Evolutionary conservation across 2,113 vertebrate species (phyloP).

Genomic region (Ceuthmochares aereus): DNA sequence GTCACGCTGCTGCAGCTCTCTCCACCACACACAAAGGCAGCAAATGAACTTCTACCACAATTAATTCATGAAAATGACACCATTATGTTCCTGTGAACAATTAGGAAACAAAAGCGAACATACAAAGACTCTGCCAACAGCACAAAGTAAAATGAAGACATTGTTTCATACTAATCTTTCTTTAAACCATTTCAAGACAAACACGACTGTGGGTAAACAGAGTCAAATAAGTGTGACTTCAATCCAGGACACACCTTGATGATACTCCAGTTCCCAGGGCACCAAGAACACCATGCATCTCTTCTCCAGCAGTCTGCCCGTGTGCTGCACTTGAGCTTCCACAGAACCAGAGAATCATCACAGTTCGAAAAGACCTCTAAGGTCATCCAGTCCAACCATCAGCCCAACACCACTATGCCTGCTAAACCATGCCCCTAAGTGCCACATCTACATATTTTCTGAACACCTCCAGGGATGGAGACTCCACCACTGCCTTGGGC

Average conservation of each 20-base stretch:
- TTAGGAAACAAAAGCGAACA: not conserved
- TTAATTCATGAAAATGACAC: not conserved
- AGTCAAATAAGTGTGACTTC: not conserved
- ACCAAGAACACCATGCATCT: not conserved
- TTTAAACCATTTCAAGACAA: not conserved
- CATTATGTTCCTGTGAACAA: slow-evolving; percentile 1
- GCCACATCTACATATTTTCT: no score
- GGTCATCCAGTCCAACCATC: no score
- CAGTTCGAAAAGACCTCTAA: no score
- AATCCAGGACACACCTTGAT: not conserved
- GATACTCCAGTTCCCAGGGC: not conserved
- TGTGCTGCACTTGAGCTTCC: not conserved
- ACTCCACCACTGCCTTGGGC: no score
- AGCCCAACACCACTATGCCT: no score
- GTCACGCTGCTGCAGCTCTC: not conserved
- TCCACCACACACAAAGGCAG: not conserved
- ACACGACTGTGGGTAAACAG: not conserved
- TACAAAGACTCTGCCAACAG: not conserved
- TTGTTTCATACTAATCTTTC: not conserved
- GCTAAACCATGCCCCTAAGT: no score
- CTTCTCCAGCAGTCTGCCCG: not conserved
- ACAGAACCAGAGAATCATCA: not conserved
- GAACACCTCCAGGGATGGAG: no score
- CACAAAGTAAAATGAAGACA: not conserved
- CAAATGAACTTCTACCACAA: not conserved